phyloP scores from a whole-genome alignment of 1,140 invertebrate species.

The Lordiphosa stackelbergi region DNA sequence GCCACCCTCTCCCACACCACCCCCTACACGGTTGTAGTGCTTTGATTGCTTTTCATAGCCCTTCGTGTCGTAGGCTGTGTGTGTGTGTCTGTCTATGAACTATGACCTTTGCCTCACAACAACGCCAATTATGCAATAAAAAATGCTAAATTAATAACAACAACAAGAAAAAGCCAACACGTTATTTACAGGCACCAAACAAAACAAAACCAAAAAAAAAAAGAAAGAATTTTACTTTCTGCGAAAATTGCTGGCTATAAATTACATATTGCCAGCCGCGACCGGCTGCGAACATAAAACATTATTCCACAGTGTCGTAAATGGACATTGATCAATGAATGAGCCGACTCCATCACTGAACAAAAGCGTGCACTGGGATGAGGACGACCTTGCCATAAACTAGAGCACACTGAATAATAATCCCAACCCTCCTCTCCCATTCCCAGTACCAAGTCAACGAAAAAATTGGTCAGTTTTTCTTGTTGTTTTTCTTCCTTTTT shows the following conservation, averaged over 20 bases:
- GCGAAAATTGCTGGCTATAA: conserved; percentile 51
- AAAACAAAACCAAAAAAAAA: conserved; percentile 5
- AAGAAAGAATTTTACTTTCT: conserved; percentile 47
- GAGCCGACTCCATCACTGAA: no score
- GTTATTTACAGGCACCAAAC: neutral
- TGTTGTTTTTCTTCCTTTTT: no score
- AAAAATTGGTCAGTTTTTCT: no score
- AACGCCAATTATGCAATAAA: conserved; percentile 69
- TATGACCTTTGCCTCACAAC: conserved; percentile 50
- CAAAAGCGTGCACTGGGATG: no score
- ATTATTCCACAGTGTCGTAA: conserved; percentile 49
- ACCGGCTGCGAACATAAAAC: conserved; percentile 39
- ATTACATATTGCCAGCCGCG: conserved; percentile 43
- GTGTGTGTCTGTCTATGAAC: conserved; percentile 6
- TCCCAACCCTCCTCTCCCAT: no score
- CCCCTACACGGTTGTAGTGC: conserved; percentile 7
- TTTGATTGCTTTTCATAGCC: conserved; percentile 41
- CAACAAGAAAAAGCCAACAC: conserved; percentile 20
- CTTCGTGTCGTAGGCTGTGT: conserved; percentile 20
- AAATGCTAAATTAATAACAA: conserved; percentile 56
- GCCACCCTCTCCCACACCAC: neutral
- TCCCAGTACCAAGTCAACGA: no score
- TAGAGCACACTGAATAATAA: no score
- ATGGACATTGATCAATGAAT: conserved; percentile 14
- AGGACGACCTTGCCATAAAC: no score